Percentiles rank a stretch among this genome's conserved stretches.
Evolutionary conservation across 1,140 invertebrate genomes (phyloP).

Genomic region (Bombus pascuorum): DNA sequence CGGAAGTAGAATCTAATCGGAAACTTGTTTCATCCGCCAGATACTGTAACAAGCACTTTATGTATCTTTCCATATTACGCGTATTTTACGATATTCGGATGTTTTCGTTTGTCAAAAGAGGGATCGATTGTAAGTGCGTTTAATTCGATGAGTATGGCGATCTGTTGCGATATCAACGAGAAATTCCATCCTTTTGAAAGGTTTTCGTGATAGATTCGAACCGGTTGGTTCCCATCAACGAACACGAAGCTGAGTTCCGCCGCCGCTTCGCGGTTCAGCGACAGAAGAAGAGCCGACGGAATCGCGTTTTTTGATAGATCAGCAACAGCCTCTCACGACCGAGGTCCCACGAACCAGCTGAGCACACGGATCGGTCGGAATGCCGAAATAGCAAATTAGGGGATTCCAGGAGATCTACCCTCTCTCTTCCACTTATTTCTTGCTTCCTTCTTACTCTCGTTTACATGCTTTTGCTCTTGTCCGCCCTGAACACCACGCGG

Average conservation of each 20-base stretch:
- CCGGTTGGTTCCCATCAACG: constrained; percentile 35
- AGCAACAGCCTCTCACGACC: constrained; percentile 72
- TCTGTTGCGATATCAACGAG: background rate
- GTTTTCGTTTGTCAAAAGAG: background rate
- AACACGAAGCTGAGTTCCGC: background rate
- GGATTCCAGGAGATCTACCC: constrained; percentile 74
- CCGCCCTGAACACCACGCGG: constrained; percentile 12
- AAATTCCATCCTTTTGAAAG: constrained; percentile 33
- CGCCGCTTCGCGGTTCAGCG: constrained; percentile 28
- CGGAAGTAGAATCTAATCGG: too few relatives aligned
- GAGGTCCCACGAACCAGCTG: constrained; percentile 75
- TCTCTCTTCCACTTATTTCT: constrained; percentile 44
- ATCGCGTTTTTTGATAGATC: constrained; percentile 79
- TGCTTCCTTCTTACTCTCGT: constrained; percentile 43
- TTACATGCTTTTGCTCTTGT: constrained; percentile 36
- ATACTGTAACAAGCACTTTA: too few relatives aligned
- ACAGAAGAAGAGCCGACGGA: constrained; percentile 55
- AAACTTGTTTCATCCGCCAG: too few relatives aligned
- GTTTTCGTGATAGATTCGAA: constrained; percentile 41
- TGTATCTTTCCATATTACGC: too few relatives aligned
- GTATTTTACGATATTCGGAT: background rate
- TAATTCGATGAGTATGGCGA: too few relatives aligned
- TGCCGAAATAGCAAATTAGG: constrained; percentile 81
- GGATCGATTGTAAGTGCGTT: too few relatives aligned
- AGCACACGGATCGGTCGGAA: constrained; percentile 70